Conservation (phyloP, 2,888 invertebrate genomes). For the Perizoma flavofasciatum region DNA sequence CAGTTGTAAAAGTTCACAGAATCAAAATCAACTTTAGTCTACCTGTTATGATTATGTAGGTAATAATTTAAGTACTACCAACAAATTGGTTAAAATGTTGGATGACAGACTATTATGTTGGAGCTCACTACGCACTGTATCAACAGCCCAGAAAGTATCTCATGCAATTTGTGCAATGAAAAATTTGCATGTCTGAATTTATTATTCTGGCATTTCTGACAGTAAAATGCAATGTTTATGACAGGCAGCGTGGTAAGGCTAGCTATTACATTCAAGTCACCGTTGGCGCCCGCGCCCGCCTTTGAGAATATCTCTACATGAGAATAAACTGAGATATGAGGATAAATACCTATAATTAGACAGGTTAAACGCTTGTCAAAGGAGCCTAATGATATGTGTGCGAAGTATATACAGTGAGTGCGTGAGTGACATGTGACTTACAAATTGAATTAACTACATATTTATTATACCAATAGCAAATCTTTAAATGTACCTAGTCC, state of each 20-base stretch:
- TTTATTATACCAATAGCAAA: too few species aligned
- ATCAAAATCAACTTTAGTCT: too few species aligned
- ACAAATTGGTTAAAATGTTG: too few species aligned
- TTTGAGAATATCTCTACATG: slow-evolving; percentile 43
- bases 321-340: slow-evolving; percentile 10
- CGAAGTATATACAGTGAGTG: neutral
- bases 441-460: neutral
- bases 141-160: slow-evolving; percentile 18
- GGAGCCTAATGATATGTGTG: slow-evolving; percentile 18
- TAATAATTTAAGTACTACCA: too few species aligned
- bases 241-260: slow-evolving; percentile 44
- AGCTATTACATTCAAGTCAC: slow-evolving; percentile 65
- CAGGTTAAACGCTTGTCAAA: slow-evolving; percentile 21
- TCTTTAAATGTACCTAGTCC: too few species aligned
- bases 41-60: too few species aligned
- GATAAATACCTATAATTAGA: slow-evolving; percentile 12
- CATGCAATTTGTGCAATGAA: slow-evolving; percentile 30
- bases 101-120: too few species aligned
- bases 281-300: slow-evolving; percentile 48
- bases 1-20: too few species aligned
- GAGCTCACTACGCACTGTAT: neutral
- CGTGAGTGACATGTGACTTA: slow-evolving; percentile 20
- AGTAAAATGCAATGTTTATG: slow-evolving; percentile 48
- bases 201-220: slow-evolving; percentile 36
- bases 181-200: slow-evolving; percentile 33